Evolutionary conservation across 2,888 invertebrate genomes (phyloP).

Genomic region (Drosophila kambysellisi): DNA sequence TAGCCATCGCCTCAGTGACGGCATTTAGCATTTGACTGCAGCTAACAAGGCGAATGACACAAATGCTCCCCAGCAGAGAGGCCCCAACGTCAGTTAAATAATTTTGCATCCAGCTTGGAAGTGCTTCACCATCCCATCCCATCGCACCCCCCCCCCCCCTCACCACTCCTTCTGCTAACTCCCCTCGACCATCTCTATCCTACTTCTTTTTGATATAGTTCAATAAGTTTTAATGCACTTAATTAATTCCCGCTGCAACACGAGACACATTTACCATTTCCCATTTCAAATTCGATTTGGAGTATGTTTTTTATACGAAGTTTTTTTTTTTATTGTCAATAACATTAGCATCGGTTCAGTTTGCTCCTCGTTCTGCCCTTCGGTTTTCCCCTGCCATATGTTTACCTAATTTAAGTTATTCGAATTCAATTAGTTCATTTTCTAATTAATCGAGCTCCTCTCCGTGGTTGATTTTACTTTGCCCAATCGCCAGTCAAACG

Average conservation of each 20-base stretch:
- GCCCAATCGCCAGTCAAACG: conserved; percentile 66
- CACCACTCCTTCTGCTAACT: conserved; percentile 11
- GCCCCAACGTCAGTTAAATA: conserved; percentile 70
- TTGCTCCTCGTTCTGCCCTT: neutral
- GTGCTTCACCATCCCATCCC: conserved; percentile 16
- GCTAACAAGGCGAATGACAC: conserved; percentile 58
- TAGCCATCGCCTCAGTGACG: conserved; percentile 59
- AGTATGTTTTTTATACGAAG: conserved; percentile 25
- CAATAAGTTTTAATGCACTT: conserved; percentile 81
- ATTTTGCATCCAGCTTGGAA: conserved; percentile 61
- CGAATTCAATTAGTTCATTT: conserved; percentile 77
- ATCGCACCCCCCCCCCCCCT: neutral
- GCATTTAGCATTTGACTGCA: conserved; percentile 80
- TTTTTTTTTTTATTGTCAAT: conserved; percentile 60
- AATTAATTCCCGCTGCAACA: conserved; percentile 72
- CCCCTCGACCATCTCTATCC: conserved; percentile 16
- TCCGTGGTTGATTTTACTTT: conserved; percentile 28
- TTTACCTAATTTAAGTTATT: conserved; percentile 81
- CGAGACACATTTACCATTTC: conserved; percentile 20
- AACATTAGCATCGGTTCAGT: conserved; percentile 56
- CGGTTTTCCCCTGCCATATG: conserved; percentile 32
- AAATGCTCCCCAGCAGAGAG: conserved; percentile 50
- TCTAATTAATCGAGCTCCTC: conserved; percentile 72
- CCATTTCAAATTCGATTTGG: conserved; percentile 72
- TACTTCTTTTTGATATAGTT: conserved; percentile 60